Conservation (phyloP, 2,888 invertebrate genomes). For the Drosophila merina region DNA sequence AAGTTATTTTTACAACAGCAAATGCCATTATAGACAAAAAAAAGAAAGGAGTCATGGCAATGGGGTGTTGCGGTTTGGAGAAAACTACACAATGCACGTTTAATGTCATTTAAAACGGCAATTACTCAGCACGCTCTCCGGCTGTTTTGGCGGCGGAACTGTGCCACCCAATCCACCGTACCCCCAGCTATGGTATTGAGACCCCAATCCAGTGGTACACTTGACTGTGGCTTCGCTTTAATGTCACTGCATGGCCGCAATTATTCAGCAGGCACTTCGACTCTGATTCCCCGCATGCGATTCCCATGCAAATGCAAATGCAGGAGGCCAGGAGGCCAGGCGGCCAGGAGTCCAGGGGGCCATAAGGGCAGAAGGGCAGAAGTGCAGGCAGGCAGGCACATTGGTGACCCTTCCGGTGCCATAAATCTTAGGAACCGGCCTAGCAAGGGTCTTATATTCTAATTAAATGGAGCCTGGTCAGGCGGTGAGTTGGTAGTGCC, state of each 20-base stretch:
- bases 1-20: neutral
- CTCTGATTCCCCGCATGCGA: conserved; percentile 63
- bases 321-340: conserved; percentile 5
- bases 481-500: conserved; percentile 30
- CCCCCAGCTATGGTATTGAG: neutral
- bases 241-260: conserved; percentile 75
- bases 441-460: conserved; percentile 51
- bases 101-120: conserved; percentile 79
- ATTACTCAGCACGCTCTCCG: conserved; percentile 76
- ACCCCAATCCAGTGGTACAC: conserved; percentile 28
- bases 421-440: conserved; percentile 58
- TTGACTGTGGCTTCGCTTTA: conserved; percentile 66
- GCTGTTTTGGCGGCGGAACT: conserved; percentile 35
- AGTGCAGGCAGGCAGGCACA: conserved; percentile 1
- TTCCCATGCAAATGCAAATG: conserved; percentile 66
- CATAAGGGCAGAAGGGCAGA: neutral
- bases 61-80: conserved; percentile 20
- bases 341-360: conserved; percentile 6
- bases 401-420: conserved; percentile 66
- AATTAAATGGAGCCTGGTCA: conserved; percentile 61
- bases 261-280: conserved; percentile 60
- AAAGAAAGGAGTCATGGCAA: conserved; percentile 3
- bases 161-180: conserved; percentile 9
- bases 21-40: conserved; percentile 48
- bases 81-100: conserved; percentile 72